Percentiles rank a stretch among this genome's conserved stretches.
These are phyloP conservation scores for Orycteropus afer DNA, from an alignment of 2,113 vertebrate species.

Conservation along the genomic window DNA sequence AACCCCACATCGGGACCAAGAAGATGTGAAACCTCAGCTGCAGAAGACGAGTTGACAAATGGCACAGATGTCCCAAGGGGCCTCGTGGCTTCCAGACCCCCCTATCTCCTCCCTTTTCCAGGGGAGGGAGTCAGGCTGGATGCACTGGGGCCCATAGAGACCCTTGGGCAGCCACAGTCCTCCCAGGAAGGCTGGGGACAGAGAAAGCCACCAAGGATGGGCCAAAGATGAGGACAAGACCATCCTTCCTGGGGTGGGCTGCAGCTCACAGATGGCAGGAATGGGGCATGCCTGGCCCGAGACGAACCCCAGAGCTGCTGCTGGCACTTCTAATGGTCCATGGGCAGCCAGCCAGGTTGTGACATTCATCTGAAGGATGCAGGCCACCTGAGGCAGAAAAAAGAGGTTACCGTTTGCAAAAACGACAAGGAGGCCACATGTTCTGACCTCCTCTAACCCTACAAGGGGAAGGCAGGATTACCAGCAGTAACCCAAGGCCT, in stretches of 20 bases:
- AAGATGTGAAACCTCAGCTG: background rate
- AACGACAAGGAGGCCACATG: too few relatives aligned
- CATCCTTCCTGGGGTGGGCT: background rate
- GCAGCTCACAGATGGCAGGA: background rate
- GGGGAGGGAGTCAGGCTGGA: background rate
- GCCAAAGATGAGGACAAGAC: background rate
- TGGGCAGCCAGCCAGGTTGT: background rate
- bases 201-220: background rate
- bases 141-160: background rate
- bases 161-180: background rate
- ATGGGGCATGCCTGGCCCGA: background rate
- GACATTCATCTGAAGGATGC: background rate
- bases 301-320: background rate
- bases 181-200: background rate
- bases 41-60: background rate
- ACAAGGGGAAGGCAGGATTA: too few relatives aligned
- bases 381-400: background rate
- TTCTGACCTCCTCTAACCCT: too few relatives aligned
- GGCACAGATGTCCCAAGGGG: background rate
- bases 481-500: too few relatives aligned
- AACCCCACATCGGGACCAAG: background rate
- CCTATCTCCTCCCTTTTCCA: background rate
- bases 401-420: background rate
- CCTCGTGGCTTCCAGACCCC: background rate
- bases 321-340: background rate